These are phyloP conservation scores for Tachysurus vachellii DNA, from an alignment of 2,113 vertebrate species.

Conservation along the genomic window DNA sequence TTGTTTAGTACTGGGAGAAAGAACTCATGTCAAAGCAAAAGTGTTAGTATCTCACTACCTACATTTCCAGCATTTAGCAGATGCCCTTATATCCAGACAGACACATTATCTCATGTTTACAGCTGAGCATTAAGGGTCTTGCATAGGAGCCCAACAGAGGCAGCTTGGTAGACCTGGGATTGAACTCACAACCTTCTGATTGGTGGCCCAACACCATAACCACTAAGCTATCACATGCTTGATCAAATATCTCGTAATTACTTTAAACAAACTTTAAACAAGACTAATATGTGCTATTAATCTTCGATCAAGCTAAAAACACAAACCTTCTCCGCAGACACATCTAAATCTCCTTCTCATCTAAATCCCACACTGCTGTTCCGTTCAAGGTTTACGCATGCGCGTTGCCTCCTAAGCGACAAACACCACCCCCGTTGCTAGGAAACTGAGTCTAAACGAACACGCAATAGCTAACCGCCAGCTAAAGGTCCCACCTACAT, in stretches of 20 bases:
- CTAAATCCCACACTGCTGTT: neutral
- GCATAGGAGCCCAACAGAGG: too few species aligned
- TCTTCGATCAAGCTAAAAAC: neutral
- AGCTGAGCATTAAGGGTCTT: too few species aligned
- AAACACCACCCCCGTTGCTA: conserved; percentile 57
- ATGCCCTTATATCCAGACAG: too few species aligned
- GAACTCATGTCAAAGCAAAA: neutral
- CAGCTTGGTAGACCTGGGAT: too few species aligned
- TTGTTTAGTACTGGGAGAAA: neutral
- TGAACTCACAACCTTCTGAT: too few species aligned
- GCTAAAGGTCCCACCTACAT: conserved; percentile 2
- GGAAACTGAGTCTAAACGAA: conserved; percentile 55
- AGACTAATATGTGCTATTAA: neutral
- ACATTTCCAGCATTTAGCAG: too few species aligned
- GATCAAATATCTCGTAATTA: too few species aligned
- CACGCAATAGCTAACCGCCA: conserved; percentile 40
- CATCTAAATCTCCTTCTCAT: neutral
- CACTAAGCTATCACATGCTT: neutral
- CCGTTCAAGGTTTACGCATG: neutral
- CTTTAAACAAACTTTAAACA: neutral
- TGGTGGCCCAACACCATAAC: too few species aligned
- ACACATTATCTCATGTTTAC: too few species aligned
- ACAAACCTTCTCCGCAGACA: conserved; percentile 1
- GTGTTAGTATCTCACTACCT: neutral
- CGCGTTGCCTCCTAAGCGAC: neutral